Evolutionary conservation across 1,140 invertebrate species (phyloP).

Genomic region (Carposina sasakii): DNA sequence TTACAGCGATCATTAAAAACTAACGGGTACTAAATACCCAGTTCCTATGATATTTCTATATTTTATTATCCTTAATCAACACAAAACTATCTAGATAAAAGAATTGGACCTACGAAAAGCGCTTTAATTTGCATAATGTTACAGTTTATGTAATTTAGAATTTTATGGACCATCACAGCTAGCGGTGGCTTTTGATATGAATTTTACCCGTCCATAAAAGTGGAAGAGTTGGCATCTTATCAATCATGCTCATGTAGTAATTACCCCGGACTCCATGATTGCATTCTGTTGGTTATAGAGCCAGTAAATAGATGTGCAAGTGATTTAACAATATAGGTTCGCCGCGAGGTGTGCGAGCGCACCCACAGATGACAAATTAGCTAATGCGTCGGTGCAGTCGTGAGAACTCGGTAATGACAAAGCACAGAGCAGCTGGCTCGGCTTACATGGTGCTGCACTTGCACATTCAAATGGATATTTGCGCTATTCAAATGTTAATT

Average conservation of each 20-base stretch:
- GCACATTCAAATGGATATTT: too few relatives aligned
- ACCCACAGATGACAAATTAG: slow-evolving; percentile 52
- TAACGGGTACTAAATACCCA: slow-evolving; percentile 9
- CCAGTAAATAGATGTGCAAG: slow-evolving; percentile 21
- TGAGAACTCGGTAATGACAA: slow-evolving; percentile 57
- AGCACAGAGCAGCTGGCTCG: slow-evolving; percentile 33
- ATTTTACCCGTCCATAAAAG: too few relatives aligned
- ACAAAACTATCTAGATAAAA: slow-evolving; percentile 11
- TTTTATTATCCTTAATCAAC: slow-evolving; percentile 17
- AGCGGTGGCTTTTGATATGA: too few relatives aligned
- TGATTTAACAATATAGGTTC: not conserved
- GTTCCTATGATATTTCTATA: slow-evolving; percentile 10
- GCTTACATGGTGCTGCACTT: slow-evolving; percentile 40
- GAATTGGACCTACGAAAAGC: slow-evolving; percentile 29
- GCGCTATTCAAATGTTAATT: too few relatives aligned
- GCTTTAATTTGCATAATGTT: slow-evolving; percentile 37
- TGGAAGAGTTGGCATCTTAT: too few relatives aligned
- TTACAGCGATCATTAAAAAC: slow-evolving; percentile 21
- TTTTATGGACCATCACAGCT: slow-evolving; percentile 37
- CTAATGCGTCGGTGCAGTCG: slow-evolving; percentile 55
- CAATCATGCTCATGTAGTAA: too few relatives aligned
- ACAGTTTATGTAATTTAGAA: slow-evolving; percentile 35
- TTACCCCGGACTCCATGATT: too few relatives aligned
- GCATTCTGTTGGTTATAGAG: too few relatives aligned
- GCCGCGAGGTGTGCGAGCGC: slow-evolving; percentile 1